A percentile compares a stretch with the other conserved stretches of the same genome.
phyloP scores from a whole-genome alignment of 2,113 vertebrate species.

The Xiphorhynchus elegans region DNA sequence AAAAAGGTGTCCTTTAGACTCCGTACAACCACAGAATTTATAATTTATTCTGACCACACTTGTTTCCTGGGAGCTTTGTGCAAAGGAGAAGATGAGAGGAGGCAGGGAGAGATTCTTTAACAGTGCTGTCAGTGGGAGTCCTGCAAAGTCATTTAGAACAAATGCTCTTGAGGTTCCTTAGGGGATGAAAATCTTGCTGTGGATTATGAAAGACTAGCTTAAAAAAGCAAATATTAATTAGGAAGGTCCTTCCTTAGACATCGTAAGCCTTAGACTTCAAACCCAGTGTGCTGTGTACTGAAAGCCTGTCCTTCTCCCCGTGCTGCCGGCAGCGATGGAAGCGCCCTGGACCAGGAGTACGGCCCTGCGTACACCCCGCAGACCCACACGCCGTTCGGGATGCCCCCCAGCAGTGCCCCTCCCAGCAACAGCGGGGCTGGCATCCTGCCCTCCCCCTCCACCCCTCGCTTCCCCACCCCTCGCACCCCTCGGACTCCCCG shows the following conservation, averaged over 20 bases:
- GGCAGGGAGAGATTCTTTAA: neutral
- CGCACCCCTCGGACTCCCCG: slow-evolving; percentile 81
- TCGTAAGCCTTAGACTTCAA: neutral
- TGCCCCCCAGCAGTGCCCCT: slow-evolving; percentile 91
- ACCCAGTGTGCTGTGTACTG: neutral
- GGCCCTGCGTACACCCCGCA: slow-evolving; percentile 93
- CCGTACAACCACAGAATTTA: neutral
- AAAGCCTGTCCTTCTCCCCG: slow-evolving; percentile 9
- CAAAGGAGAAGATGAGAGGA: slow-evolving; percentile 3
- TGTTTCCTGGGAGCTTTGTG: slow-evolving; percentile 27
- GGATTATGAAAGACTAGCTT: slow-evolving; percentile 26
- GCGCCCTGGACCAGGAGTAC: slow-evolving; percentile 92
- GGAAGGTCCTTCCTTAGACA: neutral
- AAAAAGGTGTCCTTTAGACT: slow-evolving; percentile 40
- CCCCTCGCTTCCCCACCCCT: slow-evolving; percentile 94
- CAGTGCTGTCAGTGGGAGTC: neutral
- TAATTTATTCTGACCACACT: slow-evolving; percentile 16
- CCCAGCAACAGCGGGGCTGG: slow-evolving; percentile 92
- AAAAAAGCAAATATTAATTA: slow-evolving; percentile 30
- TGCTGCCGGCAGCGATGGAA: slow-evolving; percentile 84
- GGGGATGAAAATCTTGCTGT: neutral
- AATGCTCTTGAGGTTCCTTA: slow-evolving; percentile 29
- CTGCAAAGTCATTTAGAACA: slow-evolving; percentile 50
- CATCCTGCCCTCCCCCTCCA: slow-evolving; percentile 95
- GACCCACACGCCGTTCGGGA: slow-evolving; percentile 91